Evolutionary conservation across 2,113 vertebrate genomes (phyloP), one percentile per base, ranked within the genome.

Genomic region (Equus przewalskii): DNA sequence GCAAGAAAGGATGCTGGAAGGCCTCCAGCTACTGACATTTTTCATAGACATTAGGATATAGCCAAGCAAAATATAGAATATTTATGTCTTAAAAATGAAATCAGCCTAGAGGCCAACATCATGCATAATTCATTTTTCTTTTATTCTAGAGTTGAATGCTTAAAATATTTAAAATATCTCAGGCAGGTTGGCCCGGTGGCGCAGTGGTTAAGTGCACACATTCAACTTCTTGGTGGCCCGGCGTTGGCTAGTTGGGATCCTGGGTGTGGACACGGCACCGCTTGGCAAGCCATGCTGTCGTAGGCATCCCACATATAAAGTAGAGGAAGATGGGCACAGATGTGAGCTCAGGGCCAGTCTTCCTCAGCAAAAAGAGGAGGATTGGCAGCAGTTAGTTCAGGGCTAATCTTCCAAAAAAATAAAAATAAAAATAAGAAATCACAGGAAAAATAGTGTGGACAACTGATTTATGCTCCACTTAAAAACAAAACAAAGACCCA

Each of bases 41-140:
- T 94, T 41, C 62, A 64, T n/a, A 89, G 58, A 92, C 36, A 44
- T 24, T 41, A 69, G 19, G 51, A 49, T 58, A 33, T 28, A 70
- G 24, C 7, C 18, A 69, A 51, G 44, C n/a, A 96, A 83, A 86
- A 83, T 64, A 30, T 44, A 82, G 16, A 87, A 87, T 73, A 76
- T 64, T 70, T 86, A 36, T 41, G 16, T 69, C 33, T 62, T 94
- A 83, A 86, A 94, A 82, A 83, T 72, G 81, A 89, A 95, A 85
- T 89, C 28, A 22, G 3, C 15, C 14, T 69, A 44, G 7, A 56
- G 54, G 49, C 16, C 65, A 90, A 69, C 1, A 51, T 46, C 26
- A 13, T 64, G 18, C 15, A 76, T 46, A 41, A 36, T 76, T 89
- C 73, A 18, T 65, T 62, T 49, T 8, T 41, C 73, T 91, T 91